These are phyloP conservation scores for Austrofundulus limnaeus DNA, from an alignment of 2,113 vertebrate species.

Conservation along the genomic window DNA sequence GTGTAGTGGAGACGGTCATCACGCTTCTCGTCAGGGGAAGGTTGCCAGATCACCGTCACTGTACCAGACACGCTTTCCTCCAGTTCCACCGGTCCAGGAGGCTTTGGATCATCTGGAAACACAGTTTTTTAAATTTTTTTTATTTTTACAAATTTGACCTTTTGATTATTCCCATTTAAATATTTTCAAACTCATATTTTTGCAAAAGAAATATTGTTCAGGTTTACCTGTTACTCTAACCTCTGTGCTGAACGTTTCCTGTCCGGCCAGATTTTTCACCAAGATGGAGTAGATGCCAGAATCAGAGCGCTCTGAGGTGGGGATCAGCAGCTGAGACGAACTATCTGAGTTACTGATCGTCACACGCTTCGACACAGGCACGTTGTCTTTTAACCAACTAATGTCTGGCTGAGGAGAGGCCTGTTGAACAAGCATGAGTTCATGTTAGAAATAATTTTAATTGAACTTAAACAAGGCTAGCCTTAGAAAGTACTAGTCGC, in stretches of 20 bases:
- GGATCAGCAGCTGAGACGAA: conserved; percentile 84
- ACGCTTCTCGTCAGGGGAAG: conserved; percentile 85
- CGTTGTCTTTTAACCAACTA: conserved; percentile 86
- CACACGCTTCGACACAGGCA: conserved; percentile 75
- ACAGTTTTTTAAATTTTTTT: too few species aligned
- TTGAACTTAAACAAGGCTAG: background rate
- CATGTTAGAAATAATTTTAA: background rate
- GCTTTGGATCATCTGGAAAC: conserved; percentile 82
- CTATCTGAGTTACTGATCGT: conserved; percentile 76
- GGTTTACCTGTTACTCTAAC: conserved; percentile 85
- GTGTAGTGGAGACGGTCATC: conserved; percentile 83
- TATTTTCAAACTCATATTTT: background rate
- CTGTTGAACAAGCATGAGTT: conserved; percentile 60
- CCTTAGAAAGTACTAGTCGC: background rate
- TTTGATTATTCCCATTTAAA: conserved; percentile 1
- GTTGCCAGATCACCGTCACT: conserved; percentile 86
- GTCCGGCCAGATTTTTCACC: conserved; percentile 78
- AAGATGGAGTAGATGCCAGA: conserved; percentile 82
- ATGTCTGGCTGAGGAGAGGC: conserved; percentile 82
- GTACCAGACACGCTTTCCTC: conserved; percentile 84
- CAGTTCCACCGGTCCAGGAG: conserved; percentile 83
- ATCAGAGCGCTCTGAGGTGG: conserved; percentile 79
- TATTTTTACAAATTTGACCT: too few species aligned
- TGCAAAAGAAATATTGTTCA: background rate
- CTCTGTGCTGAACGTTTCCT: conserved; percentile 80